phyloP scores from a whole-genome alignment of 2,888 invertebrate species.

The Caenorhabditis becei region DNA sequence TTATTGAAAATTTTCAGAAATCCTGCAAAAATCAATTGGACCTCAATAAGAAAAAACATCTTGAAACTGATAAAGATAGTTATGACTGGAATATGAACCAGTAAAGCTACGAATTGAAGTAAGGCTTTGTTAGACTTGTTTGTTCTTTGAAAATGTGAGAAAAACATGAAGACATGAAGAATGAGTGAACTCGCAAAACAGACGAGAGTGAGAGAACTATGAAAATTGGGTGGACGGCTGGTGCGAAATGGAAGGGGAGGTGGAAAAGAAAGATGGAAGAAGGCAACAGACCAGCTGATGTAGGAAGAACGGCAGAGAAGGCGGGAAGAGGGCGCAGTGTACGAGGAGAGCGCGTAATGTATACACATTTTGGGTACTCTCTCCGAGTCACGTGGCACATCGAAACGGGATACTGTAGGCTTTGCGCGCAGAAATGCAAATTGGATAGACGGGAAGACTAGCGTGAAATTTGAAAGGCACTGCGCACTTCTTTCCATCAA shows the following conservation, averaged over 20 bases:
- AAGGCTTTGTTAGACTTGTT: neutral
- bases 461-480: neutral
- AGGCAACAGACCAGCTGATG: conserved; percentile 34
- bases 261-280: conserved; percentile 36
- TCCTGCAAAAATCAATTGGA: conserved; percentile 1
- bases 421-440: neutral
- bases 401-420: neutral
- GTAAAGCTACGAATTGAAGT: no score
- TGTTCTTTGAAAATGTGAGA: neutral
- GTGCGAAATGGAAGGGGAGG: conserved; percentile 11
- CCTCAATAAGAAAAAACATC: neutral
- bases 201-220: neutral
- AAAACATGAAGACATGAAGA: neutral
- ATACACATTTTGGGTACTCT: conserved; percentile 1
- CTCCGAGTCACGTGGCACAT: neutral
- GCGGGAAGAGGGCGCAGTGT: conserved; percentile 31
- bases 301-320: conserved; percentile 33
- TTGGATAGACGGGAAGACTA: neutral
- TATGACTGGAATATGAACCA: neutral
- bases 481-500: neutral
- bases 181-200: conserved; percentile 8
- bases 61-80: neutral
- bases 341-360: conserved; percentile 6
- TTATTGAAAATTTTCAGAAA: neutral
- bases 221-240: conserved; percentile 7